Evolutionary conservation across 2,888 invertebrate genomes (phyloP).

Genomic region (Onchidella celtica): DNA sequence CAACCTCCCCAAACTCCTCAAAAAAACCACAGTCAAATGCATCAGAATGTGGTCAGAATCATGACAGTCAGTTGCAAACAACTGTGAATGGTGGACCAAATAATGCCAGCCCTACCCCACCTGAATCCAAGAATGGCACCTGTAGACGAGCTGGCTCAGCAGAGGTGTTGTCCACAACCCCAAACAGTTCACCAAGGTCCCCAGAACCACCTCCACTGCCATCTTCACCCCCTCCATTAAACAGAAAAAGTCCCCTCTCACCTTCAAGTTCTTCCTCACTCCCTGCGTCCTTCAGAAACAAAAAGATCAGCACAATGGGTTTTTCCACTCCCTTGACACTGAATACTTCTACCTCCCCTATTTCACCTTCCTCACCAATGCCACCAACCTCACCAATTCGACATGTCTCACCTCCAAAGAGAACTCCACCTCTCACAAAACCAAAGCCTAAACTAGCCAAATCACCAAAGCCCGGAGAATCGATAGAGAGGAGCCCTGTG

Average conservation of each 20-base stretch:
- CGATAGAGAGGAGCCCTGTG: too few species aligned
- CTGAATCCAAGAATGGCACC: neutral
- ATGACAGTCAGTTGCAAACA: neutral
- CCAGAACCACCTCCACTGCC: constrained; percentile 31
- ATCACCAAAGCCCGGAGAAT: too few species aligned
- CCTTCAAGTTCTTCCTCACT: constrained; percentile 27
- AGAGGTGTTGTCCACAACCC: neutral
- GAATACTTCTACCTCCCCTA: neutral
- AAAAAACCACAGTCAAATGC: neutral
- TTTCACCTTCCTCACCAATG: neutral
- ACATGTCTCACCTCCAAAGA: constrained; percentile 8
- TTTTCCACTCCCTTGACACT: neutral
- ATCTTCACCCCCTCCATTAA: constrained; percentile 14
- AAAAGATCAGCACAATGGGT: neutral
- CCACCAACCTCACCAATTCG: constrained; percentile 4
- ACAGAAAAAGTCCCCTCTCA: neutral
- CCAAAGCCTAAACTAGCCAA: constrained; percentile 5
- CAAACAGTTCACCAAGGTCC: neutral
- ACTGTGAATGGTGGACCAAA: neutral
- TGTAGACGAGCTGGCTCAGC: constrained; percentile 5
- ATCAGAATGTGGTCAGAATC: neutral
- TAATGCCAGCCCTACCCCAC: neutral
- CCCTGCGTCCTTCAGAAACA: constrained; percentile 31
- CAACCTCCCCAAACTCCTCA: neutral
- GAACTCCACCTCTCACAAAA: neutral